Evolutionary conservation across 1,140 invertebrate species (phyloP), one percentile per base, ranked within the genome.

Genomic region (Agrypnia vestita): DNA sequence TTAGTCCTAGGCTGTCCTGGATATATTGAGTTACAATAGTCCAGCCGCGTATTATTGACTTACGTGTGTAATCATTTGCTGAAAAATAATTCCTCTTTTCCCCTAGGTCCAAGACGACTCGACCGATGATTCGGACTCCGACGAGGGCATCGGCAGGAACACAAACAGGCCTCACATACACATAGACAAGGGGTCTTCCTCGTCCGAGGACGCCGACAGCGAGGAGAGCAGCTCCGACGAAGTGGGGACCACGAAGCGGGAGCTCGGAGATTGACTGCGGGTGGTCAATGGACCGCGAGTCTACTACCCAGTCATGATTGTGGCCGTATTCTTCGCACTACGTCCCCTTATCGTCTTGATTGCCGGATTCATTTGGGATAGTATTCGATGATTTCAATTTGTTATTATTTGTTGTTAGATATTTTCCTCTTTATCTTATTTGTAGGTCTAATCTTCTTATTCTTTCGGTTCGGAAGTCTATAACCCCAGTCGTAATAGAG

Each of bases 151-250:
- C n/a, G 55, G 35, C 9, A 11, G 73, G 9, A 76, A 76, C 43
- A 76, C 73, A 11, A 76, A 76, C 43, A 59, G 73, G n/a, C 73
- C 73, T 9, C 35, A 61, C 21, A 35, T 46, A 9, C 25, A 46
- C 17, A 46, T 19, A 49, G 43, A 46, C 47, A 71, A 71, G n/a
- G 47, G 67, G n/a, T 71, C 67, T 3, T 56, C 71, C 11, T 53
- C 71, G 10, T 73, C 71, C 10, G 71, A 73, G 7, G 53, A 56
- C 47, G 71, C 47, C 7, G 47, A 53, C 21, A 55, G 51, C 71
- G 71, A 73, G 19, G 71, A 53, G 49, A 46, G 13, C 7, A 43
- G 21, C 55, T 25, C 43, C 9, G 67, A 71, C 7, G 67, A 71
- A 8, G 43, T 17, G 46, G 67, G 35, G 9, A 21, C 13, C 0